These are phyloP conservation scores for Agrochola lota DNA, from an alignment of 2,888 invertebrate species.

Conservation along the genomic window DNA sequence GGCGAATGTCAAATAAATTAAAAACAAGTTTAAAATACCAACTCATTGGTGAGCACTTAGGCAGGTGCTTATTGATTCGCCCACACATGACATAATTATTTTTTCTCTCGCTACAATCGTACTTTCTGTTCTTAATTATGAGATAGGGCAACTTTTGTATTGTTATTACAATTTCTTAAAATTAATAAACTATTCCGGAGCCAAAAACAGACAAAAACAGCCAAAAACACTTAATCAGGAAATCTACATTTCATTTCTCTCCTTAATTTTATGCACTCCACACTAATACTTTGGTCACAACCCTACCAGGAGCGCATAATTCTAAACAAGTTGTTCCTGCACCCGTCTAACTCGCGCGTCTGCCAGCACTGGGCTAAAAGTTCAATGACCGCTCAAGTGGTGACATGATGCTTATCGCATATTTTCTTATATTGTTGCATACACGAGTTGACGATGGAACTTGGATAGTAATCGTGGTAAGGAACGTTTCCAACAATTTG, in stretches of 20 bases:
- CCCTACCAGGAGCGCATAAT: slow-evolving; percentile 78
- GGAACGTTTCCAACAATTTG: slow-evolving; percentile 29
- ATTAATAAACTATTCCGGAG: neutral
- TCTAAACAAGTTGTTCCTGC: slow-evolving; percentile 76
- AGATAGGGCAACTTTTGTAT: neutral
- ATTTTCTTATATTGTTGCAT: slow-evolving; percentile 63
- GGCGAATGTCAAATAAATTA: slow-evolving; percentile 40
- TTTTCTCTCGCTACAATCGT: neutral
- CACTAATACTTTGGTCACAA: slow-evolving; percentile 57
- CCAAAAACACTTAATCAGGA: neutral
- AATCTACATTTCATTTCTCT: slow-evolving; percentile 13
- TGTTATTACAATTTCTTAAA: neutral
- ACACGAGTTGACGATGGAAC: slow-evolving; percentile 46
- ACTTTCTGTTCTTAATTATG: neutral
- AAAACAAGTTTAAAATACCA: slow-evolving; percentile 29
- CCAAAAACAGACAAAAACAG: neutral
- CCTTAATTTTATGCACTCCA: slow-evolving; percentile 49
- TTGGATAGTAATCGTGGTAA: slow-evolving; percentile 31
- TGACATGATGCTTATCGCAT: slow-evolving; percentile 72
- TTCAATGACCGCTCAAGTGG: slow-evolving; percentile 74
- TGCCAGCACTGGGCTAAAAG: slow-evolving; percentile 80
- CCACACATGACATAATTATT: slow-evolving; percentile 4
- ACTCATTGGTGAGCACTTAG: slow-evolving; percentile 24
- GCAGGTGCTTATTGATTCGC: slow-evolving; percentile 29
- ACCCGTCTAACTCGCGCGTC: slow-evolving; percentile 69